Evolutionary conservation across 2,113 vertebrate species (phyloP).

Genomic region (Tinamus guttatus): DNA sequence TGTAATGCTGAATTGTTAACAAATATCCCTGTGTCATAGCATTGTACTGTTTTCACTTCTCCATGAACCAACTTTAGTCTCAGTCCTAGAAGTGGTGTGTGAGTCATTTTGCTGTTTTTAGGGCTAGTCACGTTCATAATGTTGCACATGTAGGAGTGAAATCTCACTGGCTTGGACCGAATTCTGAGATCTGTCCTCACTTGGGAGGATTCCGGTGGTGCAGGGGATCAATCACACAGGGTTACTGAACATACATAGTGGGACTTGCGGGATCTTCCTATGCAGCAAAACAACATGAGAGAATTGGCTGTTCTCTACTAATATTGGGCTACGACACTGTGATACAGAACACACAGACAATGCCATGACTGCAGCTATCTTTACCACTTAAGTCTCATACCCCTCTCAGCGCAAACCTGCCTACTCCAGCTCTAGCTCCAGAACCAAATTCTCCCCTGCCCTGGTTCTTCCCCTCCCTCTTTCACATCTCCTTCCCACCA

Average conservation of each 20-base stretch:
- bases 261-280: background rate
- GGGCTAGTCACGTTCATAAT: background rate
- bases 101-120: background rate
- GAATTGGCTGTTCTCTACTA: background rate
- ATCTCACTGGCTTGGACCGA: background rate
- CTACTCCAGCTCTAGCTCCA: background rate
- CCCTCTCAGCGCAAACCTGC: background rate
- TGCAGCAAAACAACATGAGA: background rate
- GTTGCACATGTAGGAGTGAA: background rate
- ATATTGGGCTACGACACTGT: background rate
- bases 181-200: background rate
- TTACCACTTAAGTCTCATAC: background rate
- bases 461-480: background rate
- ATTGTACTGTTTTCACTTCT: conserved; percentile 26
- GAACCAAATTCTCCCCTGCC: no score
- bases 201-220: background rate
- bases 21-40: background rate
- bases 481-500: background rate
- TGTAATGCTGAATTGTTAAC: background rate
- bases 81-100: background rate
- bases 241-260: background rate
- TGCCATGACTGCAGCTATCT: background rate
- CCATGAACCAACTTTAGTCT: background rate
- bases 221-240: background rate
- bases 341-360: background rate